phyloP scores from a whole-genome alignment of 2,888 invertebrate genomes.

The Nycteola revayana region DNA sequence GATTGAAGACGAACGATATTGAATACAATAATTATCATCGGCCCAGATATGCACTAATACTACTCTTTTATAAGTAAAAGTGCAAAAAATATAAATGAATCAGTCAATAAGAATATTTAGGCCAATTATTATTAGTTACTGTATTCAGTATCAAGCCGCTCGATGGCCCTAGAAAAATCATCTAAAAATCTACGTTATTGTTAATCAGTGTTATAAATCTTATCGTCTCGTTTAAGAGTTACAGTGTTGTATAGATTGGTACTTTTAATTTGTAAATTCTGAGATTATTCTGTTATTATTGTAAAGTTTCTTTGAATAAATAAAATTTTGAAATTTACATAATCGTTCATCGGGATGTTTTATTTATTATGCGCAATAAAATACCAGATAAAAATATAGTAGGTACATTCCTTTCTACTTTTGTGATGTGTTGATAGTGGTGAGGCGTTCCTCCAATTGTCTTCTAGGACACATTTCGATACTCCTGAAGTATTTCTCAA shows the following conservation, averaged over 20 bases:
- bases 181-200: conserved; percentile 73
- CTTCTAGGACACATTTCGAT: conserved; percentile 61
- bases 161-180: conserved; percentile 72
- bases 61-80: no score
- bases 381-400: conserved; percentile 3
- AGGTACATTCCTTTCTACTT: conserved; percentile 27
- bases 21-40: conserved; percentile 61
- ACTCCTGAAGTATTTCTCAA: conserved; percentile 69
- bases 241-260: conserved; percentile 80
- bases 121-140: conserved; percentile 34
- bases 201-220: conserved; percentile 80
- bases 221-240: conserved; percentile 80
- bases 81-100: no score
- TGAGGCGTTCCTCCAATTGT: conserved; percentile 33
- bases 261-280: conserved; percentile 77
- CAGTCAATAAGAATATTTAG: no score
- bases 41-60: no score
- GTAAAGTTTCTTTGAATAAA: conserved; percentile 80
- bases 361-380: conserved; percentile 42
- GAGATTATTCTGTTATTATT: conserved; percentile 78
- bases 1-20: conserved; percentile 57
- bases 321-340: conserved; percentile 80
- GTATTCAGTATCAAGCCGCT: conserved; percentile 61
- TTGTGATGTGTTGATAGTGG: conserved; percentile 38
- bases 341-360: conserved; percentile 74